Base-by-base conservation (phyloP, 2,888 invertebrate genomes). In the Pimpla rufipes region DNA sequence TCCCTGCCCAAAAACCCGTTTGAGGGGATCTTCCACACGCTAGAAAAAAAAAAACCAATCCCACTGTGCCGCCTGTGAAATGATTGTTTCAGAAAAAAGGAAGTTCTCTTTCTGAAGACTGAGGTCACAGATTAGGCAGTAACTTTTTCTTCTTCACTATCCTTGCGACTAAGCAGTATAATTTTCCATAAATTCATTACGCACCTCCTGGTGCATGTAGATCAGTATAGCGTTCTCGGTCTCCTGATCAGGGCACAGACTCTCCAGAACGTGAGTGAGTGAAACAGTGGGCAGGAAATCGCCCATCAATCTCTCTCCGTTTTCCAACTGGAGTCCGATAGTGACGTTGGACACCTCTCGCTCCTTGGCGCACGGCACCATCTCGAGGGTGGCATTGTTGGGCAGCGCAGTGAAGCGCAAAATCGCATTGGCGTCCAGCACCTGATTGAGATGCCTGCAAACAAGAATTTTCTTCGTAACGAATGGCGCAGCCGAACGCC, bases 381-480 rank as follows among this genome's bases (percentile, higher is more conserved):
- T 95, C 94, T 99, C 98, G 67, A 99, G 94, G 75, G 96, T 96
- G 55, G 98, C 98, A 94, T 98, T 98, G 93, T 98, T 99, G 2
- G 98, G 97, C 77, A 99, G 94, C 42, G 97, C 98, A 74, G 97
- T 96, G 93, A 97, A 98, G 29, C 98, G 95, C 78, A 98, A 95
- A 73, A 96, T 96, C 55, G 96, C 94, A 57, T 97, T 96, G 62
- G 97, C 94, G 92, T 98, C 98, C 35, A 98, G 91, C 35, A 96
- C 94, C 91, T 96, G 96, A 89, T 97, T 97, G 88, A 97, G 97
- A 92, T 98, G 98, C 90, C 95, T 95, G 83, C 42, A 85, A 81
- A 89, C 89, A 45, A 86, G 18, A 18, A 47, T 10, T n/a, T 18
- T 40, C 37, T 8, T n/a, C 2, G 35, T 16, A 11, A 37, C 11